Evolutionary conservation across 2,888 invertebrate genomes (phyloP).

Genomic region (Heliconius aoede): DNA sequence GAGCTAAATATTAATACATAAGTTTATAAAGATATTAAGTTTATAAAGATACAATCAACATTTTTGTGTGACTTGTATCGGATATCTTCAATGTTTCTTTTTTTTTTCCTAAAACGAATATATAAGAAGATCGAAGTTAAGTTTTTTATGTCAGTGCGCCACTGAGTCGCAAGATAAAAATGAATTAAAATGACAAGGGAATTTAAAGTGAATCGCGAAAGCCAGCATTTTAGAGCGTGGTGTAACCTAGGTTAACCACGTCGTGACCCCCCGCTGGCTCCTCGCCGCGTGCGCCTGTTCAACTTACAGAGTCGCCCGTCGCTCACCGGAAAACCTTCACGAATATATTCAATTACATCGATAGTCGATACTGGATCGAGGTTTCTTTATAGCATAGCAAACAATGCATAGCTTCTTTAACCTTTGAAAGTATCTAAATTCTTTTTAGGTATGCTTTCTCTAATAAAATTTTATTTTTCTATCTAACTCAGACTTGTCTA

Average conservation of each 20-base stretch:
- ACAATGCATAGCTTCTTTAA: conserved; percentile 43
- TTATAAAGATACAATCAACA: no score
- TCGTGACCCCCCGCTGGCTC: conserved; percentile 65
- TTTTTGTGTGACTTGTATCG: background rate
- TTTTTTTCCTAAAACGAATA: conserved; percentile 3
- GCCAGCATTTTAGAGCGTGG: conserved; percentile 61
- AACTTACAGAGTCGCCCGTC: conserved; percentile 47
- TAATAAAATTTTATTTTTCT: conserved; percentile 13
- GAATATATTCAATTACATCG: conserved; percentile 52
- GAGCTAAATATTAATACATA: no score
- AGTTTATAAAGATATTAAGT: no score
- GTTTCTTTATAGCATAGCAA: conserved; percentile 40
- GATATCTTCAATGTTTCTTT: no score
- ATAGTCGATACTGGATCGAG: conserved; percentile 48
- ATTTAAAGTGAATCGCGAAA: conserved; percentile 56
- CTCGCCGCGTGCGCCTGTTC: conserved; percentile 47
- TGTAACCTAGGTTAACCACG: conserved; percentile 73
- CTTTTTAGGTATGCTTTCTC: conserved; percentile 4
- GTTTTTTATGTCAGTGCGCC: conserved; percentile 34
- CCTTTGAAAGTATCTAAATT: conserved; percentile 39
- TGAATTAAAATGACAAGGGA: conserved; percentile 41
- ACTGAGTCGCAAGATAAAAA: conserved; percentile 13
- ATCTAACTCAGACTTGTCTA: conserved; percentile 2
- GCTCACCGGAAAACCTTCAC: conserved; percentile 55
- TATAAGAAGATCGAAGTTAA: conserved; percentile 14